Conservation (phyloP, 2,888 invertebrate genomes). For the Drosophila subquinaria region DNA sequence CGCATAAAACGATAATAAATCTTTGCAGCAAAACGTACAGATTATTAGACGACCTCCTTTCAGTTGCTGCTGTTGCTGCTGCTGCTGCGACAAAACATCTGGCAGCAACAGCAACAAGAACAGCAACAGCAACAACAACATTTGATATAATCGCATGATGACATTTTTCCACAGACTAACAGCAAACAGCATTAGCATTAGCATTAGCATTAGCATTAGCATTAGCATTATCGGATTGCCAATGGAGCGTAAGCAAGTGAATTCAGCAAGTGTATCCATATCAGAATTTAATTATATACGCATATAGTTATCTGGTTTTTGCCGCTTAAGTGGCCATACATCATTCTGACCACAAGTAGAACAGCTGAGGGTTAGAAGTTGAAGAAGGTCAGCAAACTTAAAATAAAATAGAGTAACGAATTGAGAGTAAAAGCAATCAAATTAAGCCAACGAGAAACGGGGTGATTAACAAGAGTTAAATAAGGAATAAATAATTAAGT, state of each 20-base stretch:
- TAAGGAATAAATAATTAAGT: background rate
- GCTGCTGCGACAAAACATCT: slow-evolving; percentile 75
- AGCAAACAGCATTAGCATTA: slow-evolving; percentile 39
- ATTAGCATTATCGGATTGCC: slow-evolving; percentile 58
- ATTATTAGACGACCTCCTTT: slow-evolving; percentile 70
- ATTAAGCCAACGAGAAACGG: background rate
- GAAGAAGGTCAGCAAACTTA: background rate
- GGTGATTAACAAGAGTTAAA: background rate
- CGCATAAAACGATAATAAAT: slow-evolving; percentile 80
- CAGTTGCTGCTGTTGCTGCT: slow-evolving; percentile 19
- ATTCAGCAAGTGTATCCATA: slow-evolving; percentile 30
- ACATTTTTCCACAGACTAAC: slow-evolving; percentile 49
- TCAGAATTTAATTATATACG: slow-evolving; percentile 49
- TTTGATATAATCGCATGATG: slow-evolving; percentile 53
- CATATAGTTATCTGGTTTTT: slow-evolving; percentile 30
- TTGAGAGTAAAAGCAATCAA: background rate
- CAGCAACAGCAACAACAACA: too few species aligned
- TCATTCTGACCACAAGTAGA: slow-evolving; percentile 17
- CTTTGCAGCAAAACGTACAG: slow-evolving; percentile 77
- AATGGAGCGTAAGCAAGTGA: slow-evolving; percentile 44
- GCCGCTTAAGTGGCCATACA: slow-evolving; percentile 29
- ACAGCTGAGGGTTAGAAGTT: background rate
- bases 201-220: slow-evolving; percentile 60
- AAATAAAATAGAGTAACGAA: background rate
- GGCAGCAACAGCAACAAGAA: slow-evolving; percentile 39